Conservation (phyloP, 2,113 vertebrate genomes). For the Ammospiza caudacuta region DNA sequence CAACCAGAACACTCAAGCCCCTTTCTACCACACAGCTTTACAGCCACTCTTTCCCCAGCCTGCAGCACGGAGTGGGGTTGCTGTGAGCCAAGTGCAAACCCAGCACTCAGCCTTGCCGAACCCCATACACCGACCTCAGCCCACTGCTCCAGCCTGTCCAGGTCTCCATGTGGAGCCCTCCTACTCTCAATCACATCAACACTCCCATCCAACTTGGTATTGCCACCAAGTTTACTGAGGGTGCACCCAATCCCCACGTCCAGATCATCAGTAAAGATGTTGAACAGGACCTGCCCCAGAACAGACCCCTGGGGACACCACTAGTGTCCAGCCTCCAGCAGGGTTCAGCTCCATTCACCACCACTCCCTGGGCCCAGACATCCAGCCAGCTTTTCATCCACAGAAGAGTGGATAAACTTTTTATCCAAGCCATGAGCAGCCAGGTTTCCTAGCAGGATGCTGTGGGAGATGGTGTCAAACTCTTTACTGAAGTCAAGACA, state of each 20-base stretch:
- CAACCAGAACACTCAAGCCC: background rate
- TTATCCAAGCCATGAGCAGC: accelerated
- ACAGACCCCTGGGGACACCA: background rate
- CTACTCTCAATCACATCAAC: background rate
- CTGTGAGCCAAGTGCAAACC: background rate
- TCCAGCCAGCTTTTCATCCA: background rate
- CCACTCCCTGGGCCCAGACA: background rate
- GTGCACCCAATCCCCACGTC: background rate
- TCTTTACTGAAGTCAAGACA: accelerated
- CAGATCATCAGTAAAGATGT: background rate
- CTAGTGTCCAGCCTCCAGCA: accelerated
- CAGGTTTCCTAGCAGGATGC: background rate
- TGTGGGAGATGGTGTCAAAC: background rate
- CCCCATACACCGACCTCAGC: background rate
- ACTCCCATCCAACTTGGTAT: background rate
- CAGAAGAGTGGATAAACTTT: background rate
- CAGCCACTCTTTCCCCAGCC: background rate
- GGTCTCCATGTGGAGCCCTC: background rate
- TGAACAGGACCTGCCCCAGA: background rate
- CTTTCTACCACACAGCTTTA: background rate
- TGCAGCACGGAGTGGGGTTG: background rate
- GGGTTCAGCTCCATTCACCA: background rate
- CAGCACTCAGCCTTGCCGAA: accelerated
- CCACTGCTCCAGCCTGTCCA: background rate
- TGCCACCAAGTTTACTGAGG: background rate